Conservation (phyloP, 2,888 invertebrate genomes). For the Glomeris marginata region DNA sequence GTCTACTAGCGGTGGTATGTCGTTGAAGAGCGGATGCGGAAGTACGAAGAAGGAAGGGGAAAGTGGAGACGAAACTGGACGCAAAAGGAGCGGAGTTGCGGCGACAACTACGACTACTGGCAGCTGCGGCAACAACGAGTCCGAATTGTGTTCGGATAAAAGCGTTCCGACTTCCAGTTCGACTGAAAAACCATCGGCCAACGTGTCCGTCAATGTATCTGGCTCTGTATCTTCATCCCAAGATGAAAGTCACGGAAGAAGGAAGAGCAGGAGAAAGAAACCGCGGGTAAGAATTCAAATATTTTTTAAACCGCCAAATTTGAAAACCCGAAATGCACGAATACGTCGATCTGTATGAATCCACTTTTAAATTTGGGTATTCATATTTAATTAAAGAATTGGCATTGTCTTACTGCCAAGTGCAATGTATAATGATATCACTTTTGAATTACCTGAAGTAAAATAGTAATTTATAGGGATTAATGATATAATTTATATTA, state of each 20-base stretch:
- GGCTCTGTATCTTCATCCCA: background rate
- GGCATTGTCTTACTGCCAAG: background rate
- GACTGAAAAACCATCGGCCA: background rate
- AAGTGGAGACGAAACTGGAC: no score
- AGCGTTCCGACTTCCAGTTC: no score
- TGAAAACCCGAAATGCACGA: background rate
- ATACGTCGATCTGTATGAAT: background rate
- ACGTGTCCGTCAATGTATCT: background rate
- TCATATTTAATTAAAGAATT: background rate
- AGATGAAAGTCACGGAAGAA: conserved; percentile 11
- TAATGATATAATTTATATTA: no score
- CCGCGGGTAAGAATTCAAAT: conserved; percentile 8
- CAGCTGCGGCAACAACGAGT: no score
- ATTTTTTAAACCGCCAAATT: background rate
- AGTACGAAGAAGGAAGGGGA: no score
- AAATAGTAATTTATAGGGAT: background rate
- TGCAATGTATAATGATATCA: background rate
- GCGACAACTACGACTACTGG: no score
- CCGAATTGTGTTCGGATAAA: no score
- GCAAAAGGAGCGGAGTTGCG: no score
- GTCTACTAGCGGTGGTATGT: no score
- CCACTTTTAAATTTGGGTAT: background rate
- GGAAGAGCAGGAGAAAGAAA: conserved; percentile 15
- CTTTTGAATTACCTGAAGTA: background rate
- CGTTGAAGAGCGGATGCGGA: no score